Base-by-base conservation (phyloP, 2,113 vertebrate genomes). In the Riparia riparia region DNA sequence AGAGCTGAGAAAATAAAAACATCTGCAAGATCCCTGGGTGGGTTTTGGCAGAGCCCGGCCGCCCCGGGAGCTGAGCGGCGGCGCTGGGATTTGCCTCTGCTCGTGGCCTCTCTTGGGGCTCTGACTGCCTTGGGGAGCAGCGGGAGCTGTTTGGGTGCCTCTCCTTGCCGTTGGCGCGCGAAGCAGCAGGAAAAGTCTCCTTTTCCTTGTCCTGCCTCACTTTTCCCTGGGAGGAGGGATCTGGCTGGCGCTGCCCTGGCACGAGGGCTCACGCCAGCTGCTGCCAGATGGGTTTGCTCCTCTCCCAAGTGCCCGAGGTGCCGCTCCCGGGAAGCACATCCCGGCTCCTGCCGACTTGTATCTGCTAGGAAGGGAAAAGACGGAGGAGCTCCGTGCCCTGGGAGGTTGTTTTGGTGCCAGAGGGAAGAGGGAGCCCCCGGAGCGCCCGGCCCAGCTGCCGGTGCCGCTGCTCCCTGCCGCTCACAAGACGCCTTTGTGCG, bases 1-100 rank as follows among this genome's bases (percentile, higher is more conserved):
- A 89, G 18, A 21, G 91, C 94, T 71, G 45, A 66, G 60, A 79
- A 85, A 96, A 79, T 32, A 69, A 76, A 92, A 93, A 70, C 96
- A 93, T 84, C 94, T 88, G 93, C 61, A 47, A 24, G 94, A 71
- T 69, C 53, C 68, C 17, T 70, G 81, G 44, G 64, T 78, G 93
- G 89, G 89, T 86, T 80, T 68, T 89, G 95, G 96, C 82, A 51
- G 60, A 17, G 28, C 20, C 53, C 0, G 22, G 65, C 91, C 41
- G 6, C 87, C 85, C 60, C 82, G 28, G 0, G 70, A 66, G 93
- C 83, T 83, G 28, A 2, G 65, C 2, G 1, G 73, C 56, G 82
- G 86, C 44, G 21, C 84, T 13, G 1, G 41, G 44, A 21, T 50
- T 61, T 26, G 89, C 44, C 10, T 86, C 73, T 26, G 58, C 65